phyloP scores from a whole-genome alignment of 1,140 invertebrate species.

The Apocrypta bakeri region DNA sequence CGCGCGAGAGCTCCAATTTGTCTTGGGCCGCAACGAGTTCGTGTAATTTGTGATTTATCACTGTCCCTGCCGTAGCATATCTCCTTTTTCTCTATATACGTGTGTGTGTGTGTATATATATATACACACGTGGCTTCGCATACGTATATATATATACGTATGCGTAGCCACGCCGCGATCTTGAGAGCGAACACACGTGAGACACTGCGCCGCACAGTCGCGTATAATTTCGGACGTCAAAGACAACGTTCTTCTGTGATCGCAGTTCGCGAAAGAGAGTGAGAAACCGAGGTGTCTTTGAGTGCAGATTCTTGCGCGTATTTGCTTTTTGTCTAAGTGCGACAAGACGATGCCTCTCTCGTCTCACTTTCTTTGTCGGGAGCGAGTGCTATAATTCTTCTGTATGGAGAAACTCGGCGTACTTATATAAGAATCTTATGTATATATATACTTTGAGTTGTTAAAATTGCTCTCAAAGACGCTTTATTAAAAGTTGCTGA shows the following conservation, averaged over 20 bases:
- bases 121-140: too few species aligned
- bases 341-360: neutral
- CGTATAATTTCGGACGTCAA: slow-evolving; percentile 10
- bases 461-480: slow-evolving; percentile 34
- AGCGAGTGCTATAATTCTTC: slow-evolving; percentile 6
- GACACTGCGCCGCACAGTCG: neutral
- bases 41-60: slow-evolving; percentile 71
- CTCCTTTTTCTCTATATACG: slow-evolving; percentile 33
- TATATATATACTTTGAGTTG: slow-evolving; percentile 24
- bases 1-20: slow-evolving; percentile 64
- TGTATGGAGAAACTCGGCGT: slow-evolving; percentile 23
- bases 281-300: slow-evolving; percentile 35
- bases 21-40: slow-evolving; percentile 66
- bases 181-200: neutral
- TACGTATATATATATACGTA: too few species aligned
- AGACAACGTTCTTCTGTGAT: neutral
- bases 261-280: neutral
- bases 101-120: too few species aligned
- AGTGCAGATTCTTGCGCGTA: slow-evolving; percentile 41
- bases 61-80: slow-evolving; percentile 57
- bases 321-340: slow-evolving; percentile 34
- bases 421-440: slow-evolving; percentile 38
- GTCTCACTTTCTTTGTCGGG: neutral
- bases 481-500: slow-evolving; percentile 31
- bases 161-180: neutral